A percentile compares a stretch with the other conserved stretches of the same genome.
Conservation (phyloP, 2,888 invertebrate genomes). For the Leucophora obtusa region DNA sequence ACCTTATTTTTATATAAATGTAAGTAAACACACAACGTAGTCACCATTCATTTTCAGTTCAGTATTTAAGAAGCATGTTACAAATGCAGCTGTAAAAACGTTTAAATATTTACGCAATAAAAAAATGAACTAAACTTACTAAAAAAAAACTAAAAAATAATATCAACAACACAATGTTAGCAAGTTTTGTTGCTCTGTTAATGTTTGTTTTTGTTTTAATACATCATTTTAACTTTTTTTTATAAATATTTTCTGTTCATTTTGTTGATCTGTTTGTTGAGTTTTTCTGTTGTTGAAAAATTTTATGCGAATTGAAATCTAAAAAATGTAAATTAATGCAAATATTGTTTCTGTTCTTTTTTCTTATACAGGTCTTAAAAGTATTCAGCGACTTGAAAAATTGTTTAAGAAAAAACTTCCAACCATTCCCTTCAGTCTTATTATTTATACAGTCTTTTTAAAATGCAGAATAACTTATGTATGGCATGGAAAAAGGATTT, state of each 20-base stretch:
- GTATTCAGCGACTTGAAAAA: constrained; percentile 25
- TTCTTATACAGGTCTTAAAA: constrained; percentile 1
- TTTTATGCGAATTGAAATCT: constrained; percentile 65
- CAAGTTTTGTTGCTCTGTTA: constrained; percentile 44
- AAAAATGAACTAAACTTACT: constrained; percentile 31
- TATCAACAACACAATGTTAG: constrained; percentile 55
- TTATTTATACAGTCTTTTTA: constrained; percentile 61
- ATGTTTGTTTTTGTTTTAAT: constrained; percentile 35
- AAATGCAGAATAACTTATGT: constrained; percentile 7
- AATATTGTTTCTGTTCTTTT: constrained; percentile 31
- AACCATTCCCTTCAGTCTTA: constrained; percentile 49
- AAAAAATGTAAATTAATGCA: constrained; percentile 65
- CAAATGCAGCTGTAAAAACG: constrained; percentile 65
- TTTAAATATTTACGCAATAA: constrained; percentile 65
- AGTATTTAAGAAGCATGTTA: constrained; percentile 48
- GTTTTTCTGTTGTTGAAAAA: constrained; percentile 60
- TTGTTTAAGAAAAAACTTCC: constrained; percentile 28
- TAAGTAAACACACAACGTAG: background rate
- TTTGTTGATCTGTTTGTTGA: constrained; percentile 31
- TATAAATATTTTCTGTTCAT: constrained; percentile 10
- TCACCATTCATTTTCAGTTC: constrained; percentile 34
- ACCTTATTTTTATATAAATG: background rate
- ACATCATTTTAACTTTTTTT: constrained; percentile 53
- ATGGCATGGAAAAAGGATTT: constrained; percentile 28
- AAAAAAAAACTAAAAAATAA: background rate